Base-by-base conservation (phyloP, 2,888 invertebrate genomes). In the Caenorhabditis doughertyi region DNA sequence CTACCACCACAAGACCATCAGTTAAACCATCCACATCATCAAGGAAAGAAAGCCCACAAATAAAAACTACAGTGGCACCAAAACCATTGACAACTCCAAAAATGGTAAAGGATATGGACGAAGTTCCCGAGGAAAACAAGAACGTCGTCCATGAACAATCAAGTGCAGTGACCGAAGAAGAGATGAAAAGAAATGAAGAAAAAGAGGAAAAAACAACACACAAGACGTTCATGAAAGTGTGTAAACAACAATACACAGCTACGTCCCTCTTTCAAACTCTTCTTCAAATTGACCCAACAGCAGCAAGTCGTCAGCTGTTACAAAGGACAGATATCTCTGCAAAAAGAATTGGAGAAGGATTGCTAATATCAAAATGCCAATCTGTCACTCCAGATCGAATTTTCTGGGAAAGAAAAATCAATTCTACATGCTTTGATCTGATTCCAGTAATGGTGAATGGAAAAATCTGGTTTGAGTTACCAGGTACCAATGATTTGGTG, bases 381-480 rank as follows among this genome's bases (percentile, higher is more conserved):
- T 8, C 27, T 29, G 47, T 64, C 8, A 47, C 44, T 0, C 21
- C 47, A 1, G 47, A 25, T 18, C 29, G n/a, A 13, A 29, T 47
- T 1, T 18, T 47, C 47, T 64, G 16, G 9, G 47, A 13, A 0
- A 18, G 47, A n/a, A 64, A 64, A 18, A 9, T 47, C 3, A 47
- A 47, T 18, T 7, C 3, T 1, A 47, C 25, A n/a, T 64, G 64
- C 25, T 64, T 18, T 18, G 11, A 64, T 2, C 29, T 64, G n/a
- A 4, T 47, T n/a, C 64, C 64, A 18, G 47, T 64, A 7, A 29
- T 9, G 2, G 49, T 47, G 2, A 29, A 64, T 11, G 64, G 47
- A 27, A 47, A 25, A 18, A n/a, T 47, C 1, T 64, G 64, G 64
- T 64, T 64, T 29, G 47, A 29, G 18, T 49, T 64, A 47, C 29